Base-by-base conservation (phyloP, 53 echinoderm and acorn worm genomes). In the Hippasteria phrygiana region DNA sequence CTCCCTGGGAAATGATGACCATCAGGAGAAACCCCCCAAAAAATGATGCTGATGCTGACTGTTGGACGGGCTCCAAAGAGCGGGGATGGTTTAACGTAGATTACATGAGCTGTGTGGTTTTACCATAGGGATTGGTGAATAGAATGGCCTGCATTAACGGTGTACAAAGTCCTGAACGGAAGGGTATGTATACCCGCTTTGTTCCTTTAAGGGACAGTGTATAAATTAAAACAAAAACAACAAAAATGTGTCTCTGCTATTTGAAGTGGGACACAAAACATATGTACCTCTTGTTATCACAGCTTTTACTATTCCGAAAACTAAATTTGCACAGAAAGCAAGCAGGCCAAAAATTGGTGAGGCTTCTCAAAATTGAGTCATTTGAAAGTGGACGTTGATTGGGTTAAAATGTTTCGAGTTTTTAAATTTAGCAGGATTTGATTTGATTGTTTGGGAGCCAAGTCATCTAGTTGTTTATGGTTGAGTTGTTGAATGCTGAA, bases 271-370 rank as follows among this genome's bases (percentile, higher is more conserved):
- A 43, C 63, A 81, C 45, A 43, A 62, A 81, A 42, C 5, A 33
- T 22, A 40, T 63, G 36, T 81, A 81, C 81, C 81, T 64, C 65
- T 63, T 43, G 34, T 13, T 41, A 65, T 40, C 81, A 65, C 42
- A 29, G 65, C 81, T 81, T 64, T 81, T 81, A 81, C 81, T 81
- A 81, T 81, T 81, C 81, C 14, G 9, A 36, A 62, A 22, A 59
- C n/a, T n/a, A 16, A 59, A 81, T 64, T 63, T 81, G 81, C 81
- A 81, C 81, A 64, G 63, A 81, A 38, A 63, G 43, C 62, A 54
- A 34, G 51, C 36, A 34, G 51, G 32, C 48, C 29, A n/a, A n/a
- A n/a, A n/a, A n/a, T n/a, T n/a, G n/a, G 4, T 29, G 46, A 8
- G 36, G 36, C 34, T 67, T 67, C 34, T 67, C 3, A 22, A 59